Evolutionary conservation across 1,140 invertebrate genomes (phyloP), one percentile per base, ranked within the genome.

Genomic region (Venustaconcha ellipsiformis): DNA sequence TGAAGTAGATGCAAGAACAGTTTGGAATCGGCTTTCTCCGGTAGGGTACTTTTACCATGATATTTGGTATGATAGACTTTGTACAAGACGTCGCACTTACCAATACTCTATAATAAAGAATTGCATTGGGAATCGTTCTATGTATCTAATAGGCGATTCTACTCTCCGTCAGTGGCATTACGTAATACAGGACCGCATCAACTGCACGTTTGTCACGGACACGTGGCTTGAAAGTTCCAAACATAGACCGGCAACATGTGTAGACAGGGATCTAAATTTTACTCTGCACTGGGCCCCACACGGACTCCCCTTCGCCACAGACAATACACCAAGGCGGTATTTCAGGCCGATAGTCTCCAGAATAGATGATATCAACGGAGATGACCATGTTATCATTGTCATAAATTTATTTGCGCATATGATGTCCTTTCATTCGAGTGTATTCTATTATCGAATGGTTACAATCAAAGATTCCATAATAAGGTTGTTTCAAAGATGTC

Each of bases 251-350:
- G 68, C 68, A 3, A 58, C 17, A 1, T 76, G 74, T n/a, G 57
- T 48, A n/a, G 66, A 76, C 57, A 59, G 6, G 0, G 1, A n/a
- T 11, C 13, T 59, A 14, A 66, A 70, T 58, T 70, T 70, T 18
- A 65, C 23, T 57, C 67, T 76, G 23, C 57, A 56, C 57, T 76
- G 67, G 67, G 48, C 57, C 57, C 59, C 64, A 6, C 74, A 76
- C 59, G 57, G 57, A 30, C 74, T 76, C 59, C 74, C 74, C 23
- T 76, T 76, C 64, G 65, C 59, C 37, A 76, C 74, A 30, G 14
- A 57, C 2, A 70, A 76, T 57, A 65, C 68, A 14, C 74, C 74
- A 14, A 30, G 63, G n/a, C 60, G 67, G 17, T 76, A 76, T 37
- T 70, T 76, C 4, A 63, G 62, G 20, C 59, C 74, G 12, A 59